These are phyloP conservation scores for Pachypeltis micranthus DNA, from an alignment of 1,140 invertebrate genomes.

Conservation along the genomic window DNA sequence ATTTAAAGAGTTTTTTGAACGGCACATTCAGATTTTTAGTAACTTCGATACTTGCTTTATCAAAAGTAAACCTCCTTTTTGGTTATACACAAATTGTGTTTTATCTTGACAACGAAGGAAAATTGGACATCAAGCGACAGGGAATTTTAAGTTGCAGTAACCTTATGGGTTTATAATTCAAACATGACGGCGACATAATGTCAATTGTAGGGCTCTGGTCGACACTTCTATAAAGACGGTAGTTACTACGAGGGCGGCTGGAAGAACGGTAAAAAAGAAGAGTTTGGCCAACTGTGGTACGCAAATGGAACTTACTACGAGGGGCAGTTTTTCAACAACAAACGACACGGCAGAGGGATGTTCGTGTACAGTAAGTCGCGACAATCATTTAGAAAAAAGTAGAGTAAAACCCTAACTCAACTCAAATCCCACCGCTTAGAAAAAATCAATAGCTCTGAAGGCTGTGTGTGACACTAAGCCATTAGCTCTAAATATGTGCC, in stretches of 20 bases:
- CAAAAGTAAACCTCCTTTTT: neutral
- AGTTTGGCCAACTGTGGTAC: conserved; percentile 51
- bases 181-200: neutral
- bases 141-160: neutral
- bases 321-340: conserved; percentile 38
- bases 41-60: too few species aligned
- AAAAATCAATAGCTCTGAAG: too few species aligned
- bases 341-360: conserved; percentile 38
- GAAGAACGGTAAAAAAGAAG: conserved; percentile 42
- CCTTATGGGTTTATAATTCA: neutral
- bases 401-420: too few species aligned
- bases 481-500: too few species aligned
- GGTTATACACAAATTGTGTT: too few species aligned
- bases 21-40: too few species aligned
- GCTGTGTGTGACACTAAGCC: too few species aligned
- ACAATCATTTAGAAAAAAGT: too few species aligned
- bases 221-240: conserved; percentile 38
- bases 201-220: conserved; percentile 1
- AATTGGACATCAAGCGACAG: too few species aligned
- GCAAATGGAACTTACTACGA: conserved; percentile 41
- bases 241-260: conserved; percentile 50
- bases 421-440: too few species aligned
- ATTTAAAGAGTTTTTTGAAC: too few species aligned
- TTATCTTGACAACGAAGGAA: too few species aligned
- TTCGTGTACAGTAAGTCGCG: conserved; percentile 30